Evolutionary conservation across 1,140 invertebrate genomes (phyloP).

Genomic region (Bradysia coprophila): DNA sequence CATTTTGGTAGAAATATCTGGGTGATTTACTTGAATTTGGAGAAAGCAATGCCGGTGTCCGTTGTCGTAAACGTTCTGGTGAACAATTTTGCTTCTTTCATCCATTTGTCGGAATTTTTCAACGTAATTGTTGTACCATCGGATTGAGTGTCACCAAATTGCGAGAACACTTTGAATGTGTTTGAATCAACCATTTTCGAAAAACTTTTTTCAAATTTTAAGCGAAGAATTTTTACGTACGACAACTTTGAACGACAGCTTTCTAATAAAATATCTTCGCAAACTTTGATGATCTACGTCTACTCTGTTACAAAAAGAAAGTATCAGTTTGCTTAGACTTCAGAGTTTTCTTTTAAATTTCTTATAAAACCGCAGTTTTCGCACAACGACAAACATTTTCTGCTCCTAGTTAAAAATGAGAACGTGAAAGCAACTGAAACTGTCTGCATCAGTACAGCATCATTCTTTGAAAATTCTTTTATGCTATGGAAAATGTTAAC

Average conservation of each 20-base stretch:
- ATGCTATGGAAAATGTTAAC: too few relatives aligned
- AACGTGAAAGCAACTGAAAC: too few relatives aligned
- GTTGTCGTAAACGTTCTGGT: slow-evolving; percentile 47
- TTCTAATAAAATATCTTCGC: not conserved
- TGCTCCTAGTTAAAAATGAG: too few relatives aligned
- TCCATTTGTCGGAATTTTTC: slow-evolving; percentile 55
- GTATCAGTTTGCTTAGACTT: too few relatives aligned
- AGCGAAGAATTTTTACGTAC: not conserved
- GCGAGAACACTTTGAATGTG: slow-evolving; percentile 37
- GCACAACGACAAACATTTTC: too few relatives aligned
- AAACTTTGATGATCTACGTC: too few relatives aligned
- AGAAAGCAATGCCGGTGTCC: slow-evolving; percentile 46
- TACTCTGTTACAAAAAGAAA: too few relatives aligned
- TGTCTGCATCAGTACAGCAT: too few relatives aligned
- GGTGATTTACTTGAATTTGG: slow-evolving; percentile 30
- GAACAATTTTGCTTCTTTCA: slow-evolving; percentile 56
- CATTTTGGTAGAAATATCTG: not conserved
- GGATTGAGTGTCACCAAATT: slow-evolving; percentile 45
- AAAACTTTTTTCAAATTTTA: not conserved
- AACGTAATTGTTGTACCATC: slow-evolving; percentile 45
- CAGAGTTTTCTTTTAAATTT: too few relatives aligned
- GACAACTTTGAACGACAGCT: not conserved
- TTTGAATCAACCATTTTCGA: not conserved
- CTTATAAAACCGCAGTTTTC: too few relatives aligned
- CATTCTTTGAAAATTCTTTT: too few relatives aligned